These are phyloP conservation scores for Oxygymnocypris stewartii DNA, from an alignment of 2,113 vertebrate species.

Conservation along the genomic window DNA sequence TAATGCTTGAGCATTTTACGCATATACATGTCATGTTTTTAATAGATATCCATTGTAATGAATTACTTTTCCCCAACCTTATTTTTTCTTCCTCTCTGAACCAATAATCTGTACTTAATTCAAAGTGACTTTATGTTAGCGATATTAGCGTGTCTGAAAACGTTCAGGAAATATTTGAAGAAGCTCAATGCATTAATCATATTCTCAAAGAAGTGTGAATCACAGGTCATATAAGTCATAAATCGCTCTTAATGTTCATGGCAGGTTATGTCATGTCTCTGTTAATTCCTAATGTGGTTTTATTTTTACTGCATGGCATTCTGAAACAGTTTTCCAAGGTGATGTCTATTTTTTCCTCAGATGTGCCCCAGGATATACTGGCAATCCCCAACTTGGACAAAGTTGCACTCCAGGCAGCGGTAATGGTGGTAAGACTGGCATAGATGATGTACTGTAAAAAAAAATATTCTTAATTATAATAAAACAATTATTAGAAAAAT, in stretches of 20 bases:
- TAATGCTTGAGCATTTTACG: not conserved
- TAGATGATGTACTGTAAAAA: not conserved
- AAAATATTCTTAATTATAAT: not conserved
- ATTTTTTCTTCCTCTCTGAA: not conserved
- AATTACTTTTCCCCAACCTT: not conserved
- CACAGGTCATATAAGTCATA: not conserved
- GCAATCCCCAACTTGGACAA: conserved; percentile 82
- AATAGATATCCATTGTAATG: not conserved
- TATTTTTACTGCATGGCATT: conserved; percentile 19
- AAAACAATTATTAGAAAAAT: not conserved
- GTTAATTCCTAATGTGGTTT: not conserved
- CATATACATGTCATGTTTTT: not conserved
- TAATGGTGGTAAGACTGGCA: conserved; percentile 64
- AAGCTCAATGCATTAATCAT: not conserved
- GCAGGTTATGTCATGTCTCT: not conserved
- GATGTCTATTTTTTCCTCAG: conserved; percentile 67
- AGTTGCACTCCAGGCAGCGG: conserved; percentile 62
- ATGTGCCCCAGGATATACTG: conserved; percentile 82
- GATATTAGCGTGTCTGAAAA: not conserved
- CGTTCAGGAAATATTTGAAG: not conserved
- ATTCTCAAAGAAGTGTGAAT: not conserved
- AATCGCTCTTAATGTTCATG: conserved; percentile 12
- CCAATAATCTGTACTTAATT: not conserved
- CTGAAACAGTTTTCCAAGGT: not conserved
- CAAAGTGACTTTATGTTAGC: not conserved